phyloP scores from a whole-genome alignment of 2,113 vertebrate species.

The Mola mola region DNA sequence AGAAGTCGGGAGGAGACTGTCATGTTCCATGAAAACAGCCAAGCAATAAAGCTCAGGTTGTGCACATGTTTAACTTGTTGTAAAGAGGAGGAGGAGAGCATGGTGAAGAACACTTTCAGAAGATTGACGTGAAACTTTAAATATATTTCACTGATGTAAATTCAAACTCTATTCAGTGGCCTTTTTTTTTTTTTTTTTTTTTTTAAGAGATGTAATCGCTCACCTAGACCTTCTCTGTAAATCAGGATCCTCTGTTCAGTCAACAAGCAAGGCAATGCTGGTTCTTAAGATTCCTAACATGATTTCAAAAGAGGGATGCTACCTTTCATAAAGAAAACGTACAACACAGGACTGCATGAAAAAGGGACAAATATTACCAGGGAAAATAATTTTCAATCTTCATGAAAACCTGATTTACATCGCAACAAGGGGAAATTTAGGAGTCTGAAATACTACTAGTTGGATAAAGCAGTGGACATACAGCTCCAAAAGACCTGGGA shows the following conservation, averaged over 20 bases:
- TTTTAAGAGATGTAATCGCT: too few species aligned
- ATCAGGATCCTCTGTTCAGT: background rate
- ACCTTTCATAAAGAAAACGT: background rate
- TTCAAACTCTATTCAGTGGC: background rate
- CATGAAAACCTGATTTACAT: background rate
- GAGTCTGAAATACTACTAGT: background rate
- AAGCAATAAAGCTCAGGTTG: slow-evolving; percentile 7
- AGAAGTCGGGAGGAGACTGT: slow-evolving; percentile 10
- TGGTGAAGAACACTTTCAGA: too few species aligned
- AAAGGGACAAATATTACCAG: background rate
- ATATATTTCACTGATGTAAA: background rate
- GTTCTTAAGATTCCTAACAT: background rate
- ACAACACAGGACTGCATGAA: background rate
- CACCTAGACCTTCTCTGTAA: background rate
- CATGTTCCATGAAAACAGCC: background rate
- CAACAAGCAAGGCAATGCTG: background rate
- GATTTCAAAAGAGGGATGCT: background rate
- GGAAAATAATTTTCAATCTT: too few species aligned
- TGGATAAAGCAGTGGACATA: background rate
- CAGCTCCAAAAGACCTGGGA: background rate
- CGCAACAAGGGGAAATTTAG: background rate
- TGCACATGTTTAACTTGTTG: slow-evolving; percentile 20
- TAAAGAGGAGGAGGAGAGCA: slow-evolving; percentile 1
- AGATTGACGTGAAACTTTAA: background rate
- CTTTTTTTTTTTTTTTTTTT: too few species aligned